Conservation (phyloP, 2,113 vertebrate species). For the Cochlearius cochlearius region DNA sequence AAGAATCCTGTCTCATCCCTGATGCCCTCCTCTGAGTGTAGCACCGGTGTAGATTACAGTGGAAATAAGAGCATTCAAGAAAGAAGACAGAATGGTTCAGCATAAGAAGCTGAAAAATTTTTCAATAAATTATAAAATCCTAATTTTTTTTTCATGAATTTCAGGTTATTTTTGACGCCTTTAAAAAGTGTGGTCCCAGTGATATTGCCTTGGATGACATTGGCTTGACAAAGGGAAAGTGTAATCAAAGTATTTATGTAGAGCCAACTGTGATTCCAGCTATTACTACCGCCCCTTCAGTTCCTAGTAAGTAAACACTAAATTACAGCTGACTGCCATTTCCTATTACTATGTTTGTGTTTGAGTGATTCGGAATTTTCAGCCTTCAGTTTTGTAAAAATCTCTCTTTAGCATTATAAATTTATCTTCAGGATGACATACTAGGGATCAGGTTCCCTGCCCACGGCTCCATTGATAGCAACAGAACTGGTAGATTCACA, state of each 20-base stretch:
- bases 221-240: constrained; percentile 72
- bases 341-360: not conserved
- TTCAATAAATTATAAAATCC: not conserved
- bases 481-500: not conserved
- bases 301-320: constrained; percentile 76
- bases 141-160: not conserved
- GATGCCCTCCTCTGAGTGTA: not conserved
- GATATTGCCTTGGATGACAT: constrained; percentile 91
- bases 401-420: not conserved
- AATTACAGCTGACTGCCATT: not conserved
- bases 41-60: not conserved
- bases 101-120: rapidly evolving
- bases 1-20: not conserved
- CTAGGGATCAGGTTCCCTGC: not conserved
- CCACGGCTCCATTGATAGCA: not conserved
- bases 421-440: not conserved
- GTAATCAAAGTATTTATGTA: constrained; percentile 71
- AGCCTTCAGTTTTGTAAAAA: not conserved
- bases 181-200: constrained; percentile 70
- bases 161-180: constrained; percentile 85
- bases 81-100: not conserved
- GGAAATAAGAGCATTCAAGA: not conserved
- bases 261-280: constrained; percentile 85
- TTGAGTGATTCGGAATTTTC: not conserved
- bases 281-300: constrained; percentile 48